Percentiles rank a stretch among this genome's conserved stretches.
Conservation (phyloP, 1,140 invertebrate genomes). For the Pygmarrhopalites habei region DNA sequence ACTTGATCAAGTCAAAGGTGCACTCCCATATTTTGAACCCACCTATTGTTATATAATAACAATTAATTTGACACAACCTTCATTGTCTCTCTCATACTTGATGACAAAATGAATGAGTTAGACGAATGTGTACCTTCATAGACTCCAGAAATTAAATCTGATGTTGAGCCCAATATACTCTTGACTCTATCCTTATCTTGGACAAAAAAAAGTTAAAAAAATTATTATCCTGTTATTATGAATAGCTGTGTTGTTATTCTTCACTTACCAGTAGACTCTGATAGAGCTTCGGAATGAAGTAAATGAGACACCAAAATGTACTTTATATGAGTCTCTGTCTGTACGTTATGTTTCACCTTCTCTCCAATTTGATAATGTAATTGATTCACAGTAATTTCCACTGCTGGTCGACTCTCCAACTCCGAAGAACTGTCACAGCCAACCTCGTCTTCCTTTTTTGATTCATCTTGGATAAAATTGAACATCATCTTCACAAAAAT, state of each 20-base stretch:
- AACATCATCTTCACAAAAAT: slow-evolving; percentile 8
- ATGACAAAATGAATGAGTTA: neutral
- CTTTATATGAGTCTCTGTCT: neutral
- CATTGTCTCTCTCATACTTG: too few species aligned
- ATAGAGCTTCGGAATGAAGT: neutral
- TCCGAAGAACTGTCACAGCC: neutral
- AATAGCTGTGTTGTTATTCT: too few species aligned
- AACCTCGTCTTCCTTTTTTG: neutral
- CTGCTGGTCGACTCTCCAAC: neutral
- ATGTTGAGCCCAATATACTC: slow-evolving; percentile 28
- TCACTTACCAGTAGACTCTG: too few species aligned
- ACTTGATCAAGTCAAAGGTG: slow-evolving; percentile 64
- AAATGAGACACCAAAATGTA: neutral
- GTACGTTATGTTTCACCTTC: neutral
- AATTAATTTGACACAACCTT: too few species aligned
- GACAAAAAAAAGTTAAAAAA: too few species aligned
- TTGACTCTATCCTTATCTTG: slow-evolving; percentile 15
- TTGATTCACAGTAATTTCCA: neutral
- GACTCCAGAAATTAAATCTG: slow-evolving; percentile 41
- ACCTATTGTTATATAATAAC: slow-evolving; percentile 49
- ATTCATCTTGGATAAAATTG: slow-evolving; percentile 13
- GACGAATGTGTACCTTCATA: slow-evolving; percentile 41
- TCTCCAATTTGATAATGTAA: slow-evolving; percentile 5
- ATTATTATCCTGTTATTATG: too few species aligned
- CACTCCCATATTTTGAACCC: slow-evolving; percentile 86